Base-by-base conservation (phyloP, 2,888 invertebrate species). In the Liposcelis brunnea region DNA sequence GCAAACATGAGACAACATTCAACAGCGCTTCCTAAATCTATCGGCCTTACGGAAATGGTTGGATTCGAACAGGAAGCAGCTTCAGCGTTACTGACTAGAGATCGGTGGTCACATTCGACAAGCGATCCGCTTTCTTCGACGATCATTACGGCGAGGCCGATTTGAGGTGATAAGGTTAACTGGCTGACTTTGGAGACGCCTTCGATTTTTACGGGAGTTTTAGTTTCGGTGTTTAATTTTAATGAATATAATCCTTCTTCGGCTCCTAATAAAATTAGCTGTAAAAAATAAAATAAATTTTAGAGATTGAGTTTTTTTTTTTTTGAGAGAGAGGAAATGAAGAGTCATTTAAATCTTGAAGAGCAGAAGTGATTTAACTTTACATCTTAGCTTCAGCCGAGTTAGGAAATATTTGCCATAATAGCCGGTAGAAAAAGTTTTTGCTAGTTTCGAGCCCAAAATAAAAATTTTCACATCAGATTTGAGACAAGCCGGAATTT, bases 151-250 rank as follows among this genome's bases (percentile, higher is more conserved):
- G 75, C 72, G 31, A 72, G 61, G 37, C 71, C 71, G 11, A 77
- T 57, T 0, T 67, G 62, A 1, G 65, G 59, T 37, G 77, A 65
- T n/a, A 74, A 57, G 1, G 70, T 64, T 43, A 82, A 69, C 55
- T 75, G 75, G 50, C 74, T 72, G 1, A 81, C 71, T 42, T 69
- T 65, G 40, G 68, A 68, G 12, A 77, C 69, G 4, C 79, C 79
- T 5, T 69, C 63, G 49, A 67, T 58, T 46, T 59, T 58, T 2
- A 61, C 59, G 16, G 61, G 46, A 8, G 58, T 61, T 4, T 53
- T 53, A 15, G 61, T 63, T 6, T 60, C 52, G 11, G 55, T 52
- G 18, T 54, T 56, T 10, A 58, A 74, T 65, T 37, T 54, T 53
- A 66, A 62, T 5, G 72, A 71, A 52, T 62, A 71, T 1, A 78